Evolutionary conservation across 2,888 invertebrate genomes (phyloP).

Genomic region (Rutpela maculata): DNA sequence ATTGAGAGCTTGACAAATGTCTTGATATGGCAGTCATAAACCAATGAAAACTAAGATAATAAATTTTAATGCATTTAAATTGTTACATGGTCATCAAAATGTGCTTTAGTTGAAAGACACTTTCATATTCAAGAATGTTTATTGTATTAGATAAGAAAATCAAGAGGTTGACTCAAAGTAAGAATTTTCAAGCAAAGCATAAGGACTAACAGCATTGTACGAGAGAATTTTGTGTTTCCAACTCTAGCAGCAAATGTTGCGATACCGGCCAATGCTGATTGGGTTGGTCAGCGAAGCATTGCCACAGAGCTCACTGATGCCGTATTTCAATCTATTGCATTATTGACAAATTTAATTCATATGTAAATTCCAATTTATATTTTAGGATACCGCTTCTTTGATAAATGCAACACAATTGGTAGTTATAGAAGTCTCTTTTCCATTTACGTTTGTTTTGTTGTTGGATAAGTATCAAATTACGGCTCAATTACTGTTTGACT

Average conservation of each 20-base stretch:
- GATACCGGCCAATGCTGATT: conserved; percentile 18
- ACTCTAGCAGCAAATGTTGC: conserved; percentile 16
- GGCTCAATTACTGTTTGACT: conserved; percentile 7
- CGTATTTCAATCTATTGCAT: conserved; percentile 42
- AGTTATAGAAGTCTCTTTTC: conserved; percentile 11
- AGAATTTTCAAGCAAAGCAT: not conserved
- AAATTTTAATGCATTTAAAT: no score
- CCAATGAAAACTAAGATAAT: no score
- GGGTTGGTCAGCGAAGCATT: conserved; percentile 33
- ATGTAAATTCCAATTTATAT: conserved; percentile 49
- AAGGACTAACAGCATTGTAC: not conserved
- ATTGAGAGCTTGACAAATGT: no score
- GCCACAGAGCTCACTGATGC: conserved; percentile 29
- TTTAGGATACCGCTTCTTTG: conserved; percentile 41
- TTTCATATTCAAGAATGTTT: no score
- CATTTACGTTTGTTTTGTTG: conserved; percentile 31
- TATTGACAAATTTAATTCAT: conserved; percentile 49
- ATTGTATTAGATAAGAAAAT: no score
- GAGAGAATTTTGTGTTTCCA: conserved; percentile 13
- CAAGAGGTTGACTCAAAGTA: no score
- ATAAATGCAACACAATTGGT: conserved; percentile 19
- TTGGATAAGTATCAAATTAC: conserved; percentile 16
- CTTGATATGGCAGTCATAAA: no score
- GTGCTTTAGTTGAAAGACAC: no score
- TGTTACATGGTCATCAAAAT: no score